Conservation (phyloP, 2,888 invertebrate species). For the Heteromurus nitidus region DNA sequence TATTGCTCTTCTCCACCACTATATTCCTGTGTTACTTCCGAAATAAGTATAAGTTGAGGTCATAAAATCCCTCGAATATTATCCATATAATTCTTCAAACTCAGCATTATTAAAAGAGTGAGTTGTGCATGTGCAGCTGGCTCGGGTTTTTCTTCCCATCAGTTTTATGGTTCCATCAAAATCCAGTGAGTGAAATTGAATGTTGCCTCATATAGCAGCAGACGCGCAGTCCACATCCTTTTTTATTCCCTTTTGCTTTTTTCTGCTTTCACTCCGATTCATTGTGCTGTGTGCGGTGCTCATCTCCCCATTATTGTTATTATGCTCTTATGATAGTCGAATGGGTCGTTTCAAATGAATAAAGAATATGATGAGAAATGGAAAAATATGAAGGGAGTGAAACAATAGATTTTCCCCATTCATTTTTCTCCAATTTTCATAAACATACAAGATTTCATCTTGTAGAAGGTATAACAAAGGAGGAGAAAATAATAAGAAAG, state of each 20-base stretch:
- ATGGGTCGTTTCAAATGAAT: constrained; percentile 52
- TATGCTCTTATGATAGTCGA: constrained; percentile 51
- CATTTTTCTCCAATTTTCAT: constrained; percentile 14
- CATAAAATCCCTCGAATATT: constrained; percentile 51
- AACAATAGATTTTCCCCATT: constrained; percentile 32
- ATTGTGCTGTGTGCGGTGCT: constrained; percentile 14
- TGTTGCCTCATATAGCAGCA: not conserved
- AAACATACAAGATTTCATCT: too few relatives aligned
- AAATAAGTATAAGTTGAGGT: constrained; percentile 27
- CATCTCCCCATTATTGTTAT: constrained; percentile 56
- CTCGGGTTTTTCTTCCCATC: constrained; percentile 14
- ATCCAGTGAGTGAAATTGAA: constrained; percentile 1
- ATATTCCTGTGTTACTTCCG: too few relatives aligned
- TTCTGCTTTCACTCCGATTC: not conserved
- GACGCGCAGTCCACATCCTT: not conserved
- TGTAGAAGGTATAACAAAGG: too few relatives aligned
- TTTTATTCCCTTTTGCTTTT: constrained; percentile 23
- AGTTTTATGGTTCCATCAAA: constrained; percentile 54
- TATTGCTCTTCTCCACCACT: too few relatives aligned
- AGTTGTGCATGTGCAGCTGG: constrained; percentile 9
- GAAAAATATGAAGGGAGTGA: constrained; percentile 27
- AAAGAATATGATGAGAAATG: constrained; percentile 37
- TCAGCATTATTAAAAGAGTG: constrained; percentile 45
- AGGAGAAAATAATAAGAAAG: too few relatives aligned
- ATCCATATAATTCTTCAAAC: constrained; percentile 54